A percentile compares a stretch with the other conserved stretches of the same genome.
These are phyloP conservation scores for Struthio camelus DNA, from an alignment of 2,113 vertebrate genomes.

Conservation along the genomic window DNA sequence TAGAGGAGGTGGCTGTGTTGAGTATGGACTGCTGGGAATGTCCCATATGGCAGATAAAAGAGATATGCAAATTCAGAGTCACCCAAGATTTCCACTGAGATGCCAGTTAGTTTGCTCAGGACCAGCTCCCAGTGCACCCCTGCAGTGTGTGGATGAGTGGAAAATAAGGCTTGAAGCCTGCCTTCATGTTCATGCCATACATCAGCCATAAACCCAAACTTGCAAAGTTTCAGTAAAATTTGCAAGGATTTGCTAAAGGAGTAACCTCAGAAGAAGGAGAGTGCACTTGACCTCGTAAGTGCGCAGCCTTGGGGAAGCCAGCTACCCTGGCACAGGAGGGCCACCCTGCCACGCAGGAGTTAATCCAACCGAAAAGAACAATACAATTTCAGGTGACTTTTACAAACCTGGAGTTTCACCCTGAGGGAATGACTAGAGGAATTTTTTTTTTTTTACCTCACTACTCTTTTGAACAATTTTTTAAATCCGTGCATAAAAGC, in stretches of 20 bases:
- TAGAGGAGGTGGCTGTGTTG: neutral
- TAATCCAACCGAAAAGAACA: neutral
- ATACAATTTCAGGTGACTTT: neutral
- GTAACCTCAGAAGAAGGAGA: neutral
- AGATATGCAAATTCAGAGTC: neutral
- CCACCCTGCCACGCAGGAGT: rapidly evolving
- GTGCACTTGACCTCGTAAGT: neutral
- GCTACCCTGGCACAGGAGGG: neutral
- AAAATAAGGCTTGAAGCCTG: neutral
- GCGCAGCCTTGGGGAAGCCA: neutral
- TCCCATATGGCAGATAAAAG: neutral
- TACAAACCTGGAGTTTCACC: neutral
- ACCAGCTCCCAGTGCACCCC: neutral
- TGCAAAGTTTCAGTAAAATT: neutral
- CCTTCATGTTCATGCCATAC: no score
- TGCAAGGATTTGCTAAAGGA: neutral
- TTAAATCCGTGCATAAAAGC: neutral
- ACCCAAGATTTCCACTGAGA: neutral
- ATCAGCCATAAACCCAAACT: neutral
- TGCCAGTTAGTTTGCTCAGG: rapidly evolving
- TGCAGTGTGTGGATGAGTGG: neutral
- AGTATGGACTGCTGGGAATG: neutral
- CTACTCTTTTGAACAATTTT: neutral
- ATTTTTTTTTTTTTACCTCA: neutral
- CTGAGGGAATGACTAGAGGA: neutral